Base-by-base conservation (phyloP, 2,797 vertebrate genomes). In the Notolabrus celidotus region DNA sequence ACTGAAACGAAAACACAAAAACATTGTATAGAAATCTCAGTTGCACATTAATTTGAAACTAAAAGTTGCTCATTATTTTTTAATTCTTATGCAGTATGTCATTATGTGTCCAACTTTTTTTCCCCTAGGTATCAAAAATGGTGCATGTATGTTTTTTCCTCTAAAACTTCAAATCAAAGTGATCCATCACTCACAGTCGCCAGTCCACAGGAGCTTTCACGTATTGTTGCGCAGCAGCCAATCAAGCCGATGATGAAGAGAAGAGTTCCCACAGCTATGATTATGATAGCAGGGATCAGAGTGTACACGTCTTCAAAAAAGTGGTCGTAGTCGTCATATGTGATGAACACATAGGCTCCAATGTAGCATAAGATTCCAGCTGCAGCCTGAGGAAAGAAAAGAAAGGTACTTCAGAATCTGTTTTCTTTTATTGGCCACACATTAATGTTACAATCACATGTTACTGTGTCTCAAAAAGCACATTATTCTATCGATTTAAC, bases 341-440 rank as follows among this genome's bases (percentile, higher is more conserved):
- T 99, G 93, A 99, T 98, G 71, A 99, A 99, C 84, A 99, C 97
- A n/a, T 99, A 99, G 68, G 98, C 97, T 57, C 97, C 98, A 22
- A 99, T 97, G 6, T 99, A 99, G 91, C 97, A 99, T 58, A 99
- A 87, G 61, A 99, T 99, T 50, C 98, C 98, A 56, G 97, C 97
- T 27, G 97, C 98, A 38, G 97, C 98, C 98, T 99, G 58, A 42
- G 85, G 17, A 82, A 0, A 67, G 41, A 57, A 16, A 42, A 19
- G 5, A 31, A 4, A 31, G 29, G 29, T 31, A 29, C 7, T 31
- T 5, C 29, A n/a, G n/a, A n/a, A n/a, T 31, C 29, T 31, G 7
- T 31, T 27, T 27, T 6, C 6, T 27, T n/a, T n/a, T n/a, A n/a
- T n/a, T n/a, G n/a, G n/a, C n/a, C n/a, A n/a, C n/a, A n/a, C n/a